Conservation (phyloP, 2,113 vertebrate genomes). For the Peucedramus taeniatus region DNA sequence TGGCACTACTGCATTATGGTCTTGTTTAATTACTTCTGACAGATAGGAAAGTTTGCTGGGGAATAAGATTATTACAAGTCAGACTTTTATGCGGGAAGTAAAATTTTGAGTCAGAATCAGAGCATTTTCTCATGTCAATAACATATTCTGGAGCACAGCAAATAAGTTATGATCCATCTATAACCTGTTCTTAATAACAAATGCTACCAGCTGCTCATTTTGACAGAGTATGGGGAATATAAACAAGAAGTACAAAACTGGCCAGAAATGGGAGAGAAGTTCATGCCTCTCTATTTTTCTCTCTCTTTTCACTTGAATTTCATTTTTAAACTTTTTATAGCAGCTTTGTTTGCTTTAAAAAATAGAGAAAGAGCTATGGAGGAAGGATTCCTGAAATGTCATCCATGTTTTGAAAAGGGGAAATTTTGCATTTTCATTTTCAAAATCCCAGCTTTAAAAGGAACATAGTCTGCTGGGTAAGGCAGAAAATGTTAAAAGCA, state of each 20-base stretch:
- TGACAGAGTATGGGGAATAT: background rate
- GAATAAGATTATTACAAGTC: background rate
- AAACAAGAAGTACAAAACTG: background rate
- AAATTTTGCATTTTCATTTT: constrained; percentile 33
- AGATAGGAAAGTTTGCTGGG: background rate
- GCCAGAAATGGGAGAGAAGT: background rate
- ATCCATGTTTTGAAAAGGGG: background rate
- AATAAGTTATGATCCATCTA: background rate
- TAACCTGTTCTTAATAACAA: background rate
- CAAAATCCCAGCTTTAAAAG: constrained; percentile 12
- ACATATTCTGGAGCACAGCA: background rate
- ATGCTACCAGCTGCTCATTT: background rate
- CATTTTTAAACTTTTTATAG: background rate
- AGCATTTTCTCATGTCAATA: background rate
- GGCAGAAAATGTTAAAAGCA: constrained; percentile 35
- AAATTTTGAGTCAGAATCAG: background rate
- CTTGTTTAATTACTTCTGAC: background rate
- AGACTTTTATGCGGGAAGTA: background rate
- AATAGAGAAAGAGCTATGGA: background rate
- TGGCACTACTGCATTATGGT: background rate
- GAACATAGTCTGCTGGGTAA: background rate
- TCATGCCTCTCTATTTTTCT: background rate
- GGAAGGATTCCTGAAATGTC: constrained; percentile 26
- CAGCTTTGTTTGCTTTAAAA: constrained; percentile 5
- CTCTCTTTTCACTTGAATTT: background rate